Base-by-base conservation (phyloP, 2,113 vertebrate genomes). In the Sigmodon hispidus region DNA sequence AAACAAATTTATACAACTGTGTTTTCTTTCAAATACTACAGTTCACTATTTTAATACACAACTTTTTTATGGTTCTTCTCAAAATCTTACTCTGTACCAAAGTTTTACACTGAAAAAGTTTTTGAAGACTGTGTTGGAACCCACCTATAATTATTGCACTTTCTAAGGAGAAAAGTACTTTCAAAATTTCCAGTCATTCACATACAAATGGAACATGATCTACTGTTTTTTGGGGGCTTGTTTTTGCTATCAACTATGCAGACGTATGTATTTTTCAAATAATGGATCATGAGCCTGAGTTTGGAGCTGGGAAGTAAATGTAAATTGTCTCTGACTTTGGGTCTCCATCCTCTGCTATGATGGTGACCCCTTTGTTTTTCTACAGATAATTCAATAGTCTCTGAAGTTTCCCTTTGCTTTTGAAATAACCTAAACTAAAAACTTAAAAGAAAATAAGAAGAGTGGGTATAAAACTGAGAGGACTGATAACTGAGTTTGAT, bases 291-390 rank as follows among this genome's bases (percentile, higher is more conserved):
- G 36, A 57, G 22, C 16, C 67, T 76, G 4, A 84, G 63, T 80
- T 79, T 4, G 70, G 73, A 69, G 8, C 34, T 87, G 52, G 29
- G 31, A 96, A 87, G 36, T 13, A 65, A 96, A 31, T 29, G 65
- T 65, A 95, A 59, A 45, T 63, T 93, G 65, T 85, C 63, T 97
- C 48, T 97, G 96, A 97, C 83, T 91, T 95, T 93, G 79, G 77
- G 21, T 95, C 43, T 40, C 80, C 91, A 79, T n/a, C 59, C 89
- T 89, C 43, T 96, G 89, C 91, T 96, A 91, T 96, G 22, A 52
- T 91, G 43, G 36, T 96, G 91, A 96, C 96, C 89, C 22, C 83
- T 96, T 80, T 96, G 91, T 89, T 97, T 96, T 97, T 91, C 81
- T 87, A 90, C 89, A 96, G 89, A 96, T 97, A 95, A 40, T 76